Base-by-base conservation (phyloP, 1,140 invertebrate genomes). In the Drosophila cardini region DNA sequence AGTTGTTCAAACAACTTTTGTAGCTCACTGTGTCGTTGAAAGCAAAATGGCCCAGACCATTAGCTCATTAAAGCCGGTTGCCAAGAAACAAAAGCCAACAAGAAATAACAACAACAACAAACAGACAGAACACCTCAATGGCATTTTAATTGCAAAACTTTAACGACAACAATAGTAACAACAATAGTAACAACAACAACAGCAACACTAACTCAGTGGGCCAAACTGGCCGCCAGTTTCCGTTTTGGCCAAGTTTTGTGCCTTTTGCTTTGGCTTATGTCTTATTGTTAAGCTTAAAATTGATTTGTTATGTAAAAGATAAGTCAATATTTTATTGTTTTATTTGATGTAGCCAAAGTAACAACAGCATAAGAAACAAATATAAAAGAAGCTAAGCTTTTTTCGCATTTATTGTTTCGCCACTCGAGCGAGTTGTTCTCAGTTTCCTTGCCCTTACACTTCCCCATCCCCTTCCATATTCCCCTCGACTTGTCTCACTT, bases 131-230 rank as follows among this genome's bases (percentile, higher is more conserved):
- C 61, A 74, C 64, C 64, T 74, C 69, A 78, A 86, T 86, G 78
- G 63, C 52, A 86, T 70, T 85, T 86, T 87, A 85, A 82, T 85
- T 82, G 78, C 75, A 58, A 81, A 86, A 86, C 74, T 86, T 85
- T 56, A 52, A 18, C 57, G 62, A 46, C 79, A 42, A 56, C 55
- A 52, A 71, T 46, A 69, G 16, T n/a, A 56, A 52, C 43, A 38
- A 63, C 40, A 67, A 11, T 42, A 68, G 46, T 4, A 68, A 56
- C 55, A 52, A 43, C 40, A 18, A 18, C 26, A 43, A 42, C 15
- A 34, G 11, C 62, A 63, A 5, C 60, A 55, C 9, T 13, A 40
- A 34, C 69, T 76, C 76, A 76, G 48, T 30, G 38, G 46, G 26
- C 53, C 43, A 40, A 32, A 13, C 9, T 61, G 58, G 32, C 74